phyloP scores from a whole-genome alignment of 1,140 invertebrate genomes.

The Eufriesea mexicana region DNA sequence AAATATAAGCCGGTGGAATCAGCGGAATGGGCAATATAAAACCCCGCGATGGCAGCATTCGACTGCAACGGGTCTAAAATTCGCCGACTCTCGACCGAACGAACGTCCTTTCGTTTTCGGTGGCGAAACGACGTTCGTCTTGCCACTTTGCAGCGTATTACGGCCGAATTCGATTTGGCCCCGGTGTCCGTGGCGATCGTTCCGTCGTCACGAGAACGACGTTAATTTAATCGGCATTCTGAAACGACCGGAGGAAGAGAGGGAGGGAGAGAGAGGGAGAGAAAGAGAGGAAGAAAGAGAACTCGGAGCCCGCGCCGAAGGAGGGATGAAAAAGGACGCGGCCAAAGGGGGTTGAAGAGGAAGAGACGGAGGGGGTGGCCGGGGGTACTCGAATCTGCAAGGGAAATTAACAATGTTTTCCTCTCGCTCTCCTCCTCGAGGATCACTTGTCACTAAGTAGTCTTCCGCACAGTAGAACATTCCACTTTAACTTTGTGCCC shows the following conservation, averaged over 20 bases:
- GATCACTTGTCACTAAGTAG: slow-evolving; percentile 70
- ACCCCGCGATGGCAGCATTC: not conserved
- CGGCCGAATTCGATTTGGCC: slow-evolving; percentile 65
- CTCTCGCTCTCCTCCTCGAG: slow-evolving; percentile 66
- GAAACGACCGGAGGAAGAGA: slow-evolving; percentile 60
- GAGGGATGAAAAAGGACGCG: slow-evolving; percentile 37
- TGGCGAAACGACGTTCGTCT: not conserved
- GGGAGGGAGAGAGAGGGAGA: not conserved
- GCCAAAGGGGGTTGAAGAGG: slow-evolving; percentile 6
- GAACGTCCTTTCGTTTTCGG: not conserved
- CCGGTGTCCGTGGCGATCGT: slow-evolving; percentile 59
- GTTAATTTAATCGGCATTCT: slow-evolving; percentile 71
- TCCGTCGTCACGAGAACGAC: slow-evolving; percentile 56
- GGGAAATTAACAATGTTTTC: slow-evolving; percentile 76
- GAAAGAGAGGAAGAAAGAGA: too few species aligned
- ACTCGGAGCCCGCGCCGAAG: too few species aligned
- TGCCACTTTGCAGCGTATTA: slow-evolving; percentile 37
- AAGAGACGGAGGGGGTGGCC: slow-evolving; percentile 12
- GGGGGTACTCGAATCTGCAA: slow-evolving; percentile 70
- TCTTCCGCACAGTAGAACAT: slow-evolving; percentile 60
- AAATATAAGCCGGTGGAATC: too few species aligned
- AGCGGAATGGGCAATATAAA: too few species aligned
- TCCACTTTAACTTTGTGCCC: slow-evolving; percentile 65
- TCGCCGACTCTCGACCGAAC: not conserved
- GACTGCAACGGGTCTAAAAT: not conserved